Percentiles rank a stretch among this genome's conserved stretches.
Evolutionary conservation across 2,888 invertebrate genomes (phyloP).

Genomic region (Morpho deidamia): DNA sequence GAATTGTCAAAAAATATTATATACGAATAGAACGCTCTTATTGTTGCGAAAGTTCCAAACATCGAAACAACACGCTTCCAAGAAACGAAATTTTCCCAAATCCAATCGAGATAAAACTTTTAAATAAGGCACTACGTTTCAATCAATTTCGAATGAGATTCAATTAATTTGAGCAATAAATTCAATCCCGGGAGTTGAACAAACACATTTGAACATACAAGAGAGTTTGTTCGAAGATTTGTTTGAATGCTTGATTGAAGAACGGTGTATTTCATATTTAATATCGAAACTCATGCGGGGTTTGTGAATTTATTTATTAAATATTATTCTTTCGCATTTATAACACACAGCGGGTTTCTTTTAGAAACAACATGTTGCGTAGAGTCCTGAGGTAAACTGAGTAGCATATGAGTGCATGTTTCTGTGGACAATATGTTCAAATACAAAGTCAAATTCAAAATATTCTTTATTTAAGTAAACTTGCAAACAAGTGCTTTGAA

Average conservation of each 20-base stretch:
- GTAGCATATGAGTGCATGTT: too few species aligned
- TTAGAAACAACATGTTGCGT: too few species aligned
- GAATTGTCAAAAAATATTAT: too few species aligned
- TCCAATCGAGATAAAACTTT: constrained; percentile 24
- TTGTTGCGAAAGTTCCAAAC: constrained; percentile 1
- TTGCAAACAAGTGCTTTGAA: too few species aligned
- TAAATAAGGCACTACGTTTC: constrained; percentile 28
- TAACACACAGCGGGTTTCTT: too few species aligned
- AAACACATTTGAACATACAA: constrained; percentile 11
- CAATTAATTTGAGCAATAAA: constrained; percentile 32
- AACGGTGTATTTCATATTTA: constrained; percentile 3
- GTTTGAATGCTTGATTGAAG: neutral
- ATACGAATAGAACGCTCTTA: neutral
- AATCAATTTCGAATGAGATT: constrained; percentile 29
- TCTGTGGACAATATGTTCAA: too few species aligned
- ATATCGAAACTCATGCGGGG: too few species aligned
- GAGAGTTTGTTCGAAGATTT: neutral
- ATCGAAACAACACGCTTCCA: constrained; percentile 5
- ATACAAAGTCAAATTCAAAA: too few species aligned
- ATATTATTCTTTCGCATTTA: too few species aligned
- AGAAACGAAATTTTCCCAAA: constrained; percentile 18
- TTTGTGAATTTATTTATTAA: too few species aligned
- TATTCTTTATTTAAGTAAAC: too few species aligned
- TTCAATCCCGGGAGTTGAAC: constrained; percentile 17
- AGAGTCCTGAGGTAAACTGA: too few species aligned